Conservation (phyloP, 2,797 vertebrate genomes). For the Scolopax bukidnonensis region DNA sequence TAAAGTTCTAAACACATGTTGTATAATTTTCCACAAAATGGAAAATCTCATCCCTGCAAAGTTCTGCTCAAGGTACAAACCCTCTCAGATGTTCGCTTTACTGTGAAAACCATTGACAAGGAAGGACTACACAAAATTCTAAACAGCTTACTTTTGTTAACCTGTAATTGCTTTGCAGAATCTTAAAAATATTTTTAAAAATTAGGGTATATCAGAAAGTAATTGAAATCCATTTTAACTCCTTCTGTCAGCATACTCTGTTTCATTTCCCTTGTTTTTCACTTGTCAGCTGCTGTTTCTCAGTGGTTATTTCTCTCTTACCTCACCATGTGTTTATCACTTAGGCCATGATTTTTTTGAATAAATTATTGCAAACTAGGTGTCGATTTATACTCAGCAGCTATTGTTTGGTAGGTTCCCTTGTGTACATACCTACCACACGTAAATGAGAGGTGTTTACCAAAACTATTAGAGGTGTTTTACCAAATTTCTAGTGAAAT, state of each 20-base stretch:
- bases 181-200: not conserved
- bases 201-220: not conserved
- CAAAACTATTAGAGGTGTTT: not conserved
- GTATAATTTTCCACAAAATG: not conserved
- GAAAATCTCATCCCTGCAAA: not conserved
- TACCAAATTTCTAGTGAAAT: not conserved
- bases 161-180: not conserved
- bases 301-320: not conserved
- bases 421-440: not conserved
- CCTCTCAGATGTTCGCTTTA: not conserved
- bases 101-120: not conserved
- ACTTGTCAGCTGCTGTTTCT: not conserved
- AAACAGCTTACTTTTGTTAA: not conserved
- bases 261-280: not conserved
- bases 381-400: not conserved
- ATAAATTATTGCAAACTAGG: not conserved
- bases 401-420: not conserved
- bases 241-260: rapidly evolving
- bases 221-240: not conserved
- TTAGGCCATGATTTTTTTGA: not conserved
- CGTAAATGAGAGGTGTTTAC: not conserved
- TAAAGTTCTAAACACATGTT: not conserved
- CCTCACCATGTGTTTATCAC: not conserved
- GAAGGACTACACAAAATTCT: not conserved
- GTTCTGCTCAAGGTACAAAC: not conserved